These are phyloP conservation scores for Rattus rattus DNA, from an alignment of 2,113 vertebrate genomes.

Conservation along the genomic window DNA sequence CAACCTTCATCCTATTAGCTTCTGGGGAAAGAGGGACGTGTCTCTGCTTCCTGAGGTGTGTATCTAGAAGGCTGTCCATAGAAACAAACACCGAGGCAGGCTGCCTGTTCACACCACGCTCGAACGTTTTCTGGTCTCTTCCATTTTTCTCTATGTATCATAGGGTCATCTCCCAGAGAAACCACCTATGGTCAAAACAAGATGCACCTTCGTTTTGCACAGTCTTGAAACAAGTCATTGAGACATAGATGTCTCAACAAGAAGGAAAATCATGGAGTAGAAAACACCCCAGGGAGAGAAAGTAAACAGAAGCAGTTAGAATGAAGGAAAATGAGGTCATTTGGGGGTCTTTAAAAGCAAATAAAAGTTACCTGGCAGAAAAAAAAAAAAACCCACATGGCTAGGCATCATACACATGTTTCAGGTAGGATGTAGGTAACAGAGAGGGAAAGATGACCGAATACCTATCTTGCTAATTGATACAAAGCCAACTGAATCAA, in stretches of 20 bases:
- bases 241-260: neutral
- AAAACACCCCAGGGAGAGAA: neutral
- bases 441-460: neutral
- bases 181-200: neutral
- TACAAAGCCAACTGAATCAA: neutral
- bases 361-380: neutral
- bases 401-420: neutral
- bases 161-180: slow-evolving; percentile 9
- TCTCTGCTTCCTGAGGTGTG: neutral
- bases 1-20: neutral
- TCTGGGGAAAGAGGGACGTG: neutral
- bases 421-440: neutral
- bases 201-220: neutral
- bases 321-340: neutral
- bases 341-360: neutral
- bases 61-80: neutral
- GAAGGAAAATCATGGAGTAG: neutral
- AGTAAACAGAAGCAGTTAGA: neutral
- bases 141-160: neutral
- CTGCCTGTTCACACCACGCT: neutral
- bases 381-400: neutral
- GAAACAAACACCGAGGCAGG: neutral
- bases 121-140: neutral
- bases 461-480: neutral
- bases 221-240: neutral